phyloP scores from a whole-genome alignment of 2,797 vertebrate genomes.

The Scomberomorus guttatus region DNA sequence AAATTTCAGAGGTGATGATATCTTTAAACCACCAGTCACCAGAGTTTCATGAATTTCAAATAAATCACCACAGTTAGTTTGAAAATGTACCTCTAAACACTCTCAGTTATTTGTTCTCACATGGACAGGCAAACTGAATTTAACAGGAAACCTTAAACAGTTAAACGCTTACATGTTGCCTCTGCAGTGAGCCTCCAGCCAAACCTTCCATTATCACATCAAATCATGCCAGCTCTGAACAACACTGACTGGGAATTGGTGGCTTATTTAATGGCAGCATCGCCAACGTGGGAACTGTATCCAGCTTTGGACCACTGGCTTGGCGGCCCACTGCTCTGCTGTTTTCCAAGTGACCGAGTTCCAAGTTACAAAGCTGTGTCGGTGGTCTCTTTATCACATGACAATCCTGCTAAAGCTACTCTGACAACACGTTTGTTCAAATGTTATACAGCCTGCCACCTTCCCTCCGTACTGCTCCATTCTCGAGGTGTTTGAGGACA shows the following conservation, averaged over 20 bases:
- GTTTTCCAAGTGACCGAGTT: neutral
- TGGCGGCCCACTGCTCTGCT: neutral
- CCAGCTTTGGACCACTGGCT: neutral
- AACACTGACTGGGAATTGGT: neutral
- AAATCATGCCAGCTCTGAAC: slow-evolving; percentile 11
- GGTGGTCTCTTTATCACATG: no score
- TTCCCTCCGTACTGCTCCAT: neutral
- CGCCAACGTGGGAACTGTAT: neutral
- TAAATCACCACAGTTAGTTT: no score
- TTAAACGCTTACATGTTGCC: neutral
- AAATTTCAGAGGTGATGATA: no score
- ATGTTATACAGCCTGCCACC: no score
- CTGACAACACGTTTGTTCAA: no score
- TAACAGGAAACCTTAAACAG: neutral
- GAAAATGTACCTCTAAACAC: no score
- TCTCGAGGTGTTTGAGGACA: neutral
- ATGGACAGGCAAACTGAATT: no score
- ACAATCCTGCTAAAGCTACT: no score
- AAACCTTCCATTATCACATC: neutral
- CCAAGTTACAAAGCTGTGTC: no score
- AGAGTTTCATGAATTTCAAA: no score
- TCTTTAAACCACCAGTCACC: no score
- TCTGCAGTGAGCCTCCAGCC: slow-evolving; percentile 1
- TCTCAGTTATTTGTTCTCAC: no score
- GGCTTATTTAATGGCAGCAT: neutral